These are phyloP conservation scores for Galeopsomyia nigrocyanea DNA, from an alignment of 2,888 invertebrate genomes.

Conservation along the genomic window DNA sequence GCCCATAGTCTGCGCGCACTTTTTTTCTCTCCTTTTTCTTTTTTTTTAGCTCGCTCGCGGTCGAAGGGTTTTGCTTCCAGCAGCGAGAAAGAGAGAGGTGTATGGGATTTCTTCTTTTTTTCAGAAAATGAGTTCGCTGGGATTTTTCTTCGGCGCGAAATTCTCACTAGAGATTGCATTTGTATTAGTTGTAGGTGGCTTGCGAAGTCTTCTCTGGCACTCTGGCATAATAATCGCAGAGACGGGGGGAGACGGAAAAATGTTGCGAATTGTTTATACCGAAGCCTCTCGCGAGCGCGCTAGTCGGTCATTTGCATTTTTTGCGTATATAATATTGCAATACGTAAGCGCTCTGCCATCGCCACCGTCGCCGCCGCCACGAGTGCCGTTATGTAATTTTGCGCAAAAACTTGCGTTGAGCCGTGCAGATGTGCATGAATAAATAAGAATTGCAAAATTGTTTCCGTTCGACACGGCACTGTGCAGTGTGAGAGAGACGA, in stretches of 20 bases:
- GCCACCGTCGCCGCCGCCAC: neutral
- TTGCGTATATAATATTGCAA: slow-evolving; percentile 14
- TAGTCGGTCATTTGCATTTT: slow-evolving; percentile 25
- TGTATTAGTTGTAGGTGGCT: neutral
- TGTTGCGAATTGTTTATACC: slow-evolving; percentile 29
- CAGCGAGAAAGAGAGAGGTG: slow-evolving; percentile 6
- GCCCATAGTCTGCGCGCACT: slow-evolving; percentile 1
- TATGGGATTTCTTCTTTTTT: slow-evolving; percentile 13
- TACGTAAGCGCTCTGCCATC: neutral
- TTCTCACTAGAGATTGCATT: slow-evolving; percentile 10
- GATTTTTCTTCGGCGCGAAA: slow-evolving; percentile 3
- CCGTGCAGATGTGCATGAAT: slow-evolving; percentile 39
- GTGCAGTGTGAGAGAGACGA: no score
- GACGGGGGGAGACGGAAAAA: no score
- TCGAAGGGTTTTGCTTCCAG: slow-evolving; percentile 17
- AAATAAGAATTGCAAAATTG: slow-evolving; percentile 48
- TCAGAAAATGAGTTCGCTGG: slow-evolving; percentile 24
- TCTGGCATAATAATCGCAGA: no score
- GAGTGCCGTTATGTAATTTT: slow-evolving; percentile 35
- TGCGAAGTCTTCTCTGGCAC: neutral
- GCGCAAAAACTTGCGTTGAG: slow-evolving; percentile 31
- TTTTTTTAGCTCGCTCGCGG: neutral
- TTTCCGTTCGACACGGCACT: slow-evolving; percentile 11
- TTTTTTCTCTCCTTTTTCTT: slow-evolving; percentile 1
- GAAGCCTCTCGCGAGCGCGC: neutral